Base-by-base conservation (phyloP, 2,888 invertebrate species). In the Schizaphis graminum region DNA sequence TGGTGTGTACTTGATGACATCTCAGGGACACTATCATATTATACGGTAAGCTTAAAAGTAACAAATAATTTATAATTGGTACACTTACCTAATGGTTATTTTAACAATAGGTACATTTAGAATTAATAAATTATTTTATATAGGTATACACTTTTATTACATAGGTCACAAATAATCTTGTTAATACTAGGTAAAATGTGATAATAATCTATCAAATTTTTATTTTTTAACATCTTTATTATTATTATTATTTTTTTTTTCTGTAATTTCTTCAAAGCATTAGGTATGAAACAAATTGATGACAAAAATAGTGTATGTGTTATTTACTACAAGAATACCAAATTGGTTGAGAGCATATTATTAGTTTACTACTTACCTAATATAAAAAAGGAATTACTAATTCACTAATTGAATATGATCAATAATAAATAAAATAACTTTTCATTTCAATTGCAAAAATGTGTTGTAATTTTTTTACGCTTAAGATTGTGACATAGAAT, bases 1-100 rank as follows among this genome's bases (percentile, higher is more conserved):
- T 99, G 99, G 99, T 99, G 99, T 96, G 99, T 99, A 95, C 96
- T 99, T 95, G 99, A 99, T 96, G 99, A 99, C 96, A 98, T 98
- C 96, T 98, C 98, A 95, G 99, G 99, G 92, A 97, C 99, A 95
- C 97, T 99, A 94, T 98, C 99, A 16, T 99, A 99, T 96, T 99
- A 99, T 96, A 99, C 99, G 96, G 99, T 99, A 96, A 97, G 98
- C 97, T 95, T 44, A n/a, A 61, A 61, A 89, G 44, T 61, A 61
- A 77, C 35, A 21, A 77, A 77, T 77, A 21, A 77, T 35, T 35
- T 77, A 35, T 7, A 35, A 21, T 77, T n/a, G 5, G 16, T 77
- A 0, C 26, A 35, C 21, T 77, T 35, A 77, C 21, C 35, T 35
- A 35, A 35, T 77, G 7, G 35, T 77, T 35, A 77, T 77, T 35